phyloP scores from a whole-genome alignment of 2,888 invertebrate genomes.

The Euzetes globulus region DNA sequence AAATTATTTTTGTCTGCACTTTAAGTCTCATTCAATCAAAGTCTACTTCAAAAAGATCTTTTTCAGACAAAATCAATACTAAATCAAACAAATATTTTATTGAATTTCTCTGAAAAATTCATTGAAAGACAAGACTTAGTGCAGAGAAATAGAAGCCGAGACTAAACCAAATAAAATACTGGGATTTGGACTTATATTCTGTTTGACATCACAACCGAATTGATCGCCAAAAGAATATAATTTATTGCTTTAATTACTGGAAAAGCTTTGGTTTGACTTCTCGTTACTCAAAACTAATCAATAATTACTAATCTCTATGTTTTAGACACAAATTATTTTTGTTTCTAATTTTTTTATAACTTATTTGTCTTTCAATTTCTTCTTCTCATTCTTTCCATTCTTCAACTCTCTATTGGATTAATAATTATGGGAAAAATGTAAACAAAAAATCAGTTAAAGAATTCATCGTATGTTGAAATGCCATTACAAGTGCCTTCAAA shows the following conservation, averaged over 20 bases:
- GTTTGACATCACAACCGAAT: neutral
- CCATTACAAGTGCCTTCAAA: constrained; percentile 30
- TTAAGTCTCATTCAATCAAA: neutral
- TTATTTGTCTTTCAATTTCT: neutral
- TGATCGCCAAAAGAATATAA: neutral
- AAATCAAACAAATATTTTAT: constrained; percentile 21
- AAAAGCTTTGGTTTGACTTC: neutral
- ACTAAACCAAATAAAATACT: neutral
- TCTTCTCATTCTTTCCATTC: neutral
- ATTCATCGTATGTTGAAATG: constrained; percentile 27
- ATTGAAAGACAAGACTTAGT: neutral
- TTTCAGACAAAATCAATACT: constrained; percentile 17
- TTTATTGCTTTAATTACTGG: constrained; percentile 20
- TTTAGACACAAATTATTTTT: neutral
- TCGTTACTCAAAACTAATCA: neutral
- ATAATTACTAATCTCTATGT: constrained; percentile 3
- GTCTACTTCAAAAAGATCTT: neutral
- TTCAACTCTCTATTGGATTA: neutral
- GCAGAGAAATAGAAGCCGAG: neutral
- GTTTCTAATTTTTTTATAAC: neutral
- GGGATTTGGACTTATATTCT: neutral
- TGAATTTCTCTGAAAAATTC: neutral
- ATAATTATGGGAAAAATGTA: neutral
- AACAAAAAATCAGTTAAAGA: constrained; percentile 17
- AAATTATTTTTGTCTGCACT: neutral